Evolutionary conservation across 2,888 invertebrate genomes (phyloP), one percentile per base, ranked within the genome.

Genomic region (Salticus scenicus): DNA sequence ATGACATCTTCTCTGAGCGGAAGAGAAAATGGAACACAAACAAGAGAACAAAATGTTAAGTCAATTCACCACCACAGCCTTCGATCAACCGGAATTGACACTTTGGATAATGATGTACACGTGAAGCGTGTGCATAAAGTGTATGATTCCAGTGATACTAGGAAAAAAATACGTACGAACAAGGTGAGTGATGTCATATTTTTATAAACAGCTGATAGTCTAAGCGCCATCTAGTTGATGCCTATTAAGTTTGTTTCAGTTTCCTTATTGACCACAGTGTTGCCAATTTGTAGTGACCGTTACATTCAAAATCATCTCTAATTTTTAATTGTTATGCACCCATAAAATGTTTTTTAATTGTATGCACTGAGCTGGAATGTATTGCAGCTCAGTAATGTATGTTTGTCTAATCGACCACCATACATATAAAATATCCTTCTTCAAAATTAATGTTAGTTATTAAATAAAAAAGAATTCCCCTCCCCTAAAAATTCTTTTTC

Each of bases 151-250:
- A 69, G 71, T 24, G 85, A 86, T 28, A 69, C 70, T 1, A 28
- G 85, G 31, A 86, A 86, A 41, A 86, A 80, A 57, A 66, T 86
- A 17, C 37, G 80, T 1, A 63, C 63, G 14, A 70, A 84, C 24
- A 79, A 74, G 63, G 84, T 84, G 67, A 77, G 84, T 78, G 20
- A 27, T 71, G 17, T n/a, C n/a, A 31, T 67, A 17, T 28, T 14
- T 31, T 67, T 66, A 37, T 47, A 51, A 57, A 51, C 41, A n/a
- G 27, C 27, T 70, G 30, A 41, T 70, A 10, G 20, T 12, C 30
- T 47, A 17, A 51, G 47, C 31, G 72, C n/a, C 31, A 30, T 72
- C 30, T 72, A 30, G 20, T n/a, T 51, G 28, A 12, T 27, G 20
- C 30, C 7, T n/a, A n/a, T 20, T 57, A 20, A 12, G 27, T 30